Evolutionary conservation across 1,140 invertebrate genomes (phyloP), one percentile per base, ranked within the genome.

Genomic region (Anastatus disparis): DNA sequence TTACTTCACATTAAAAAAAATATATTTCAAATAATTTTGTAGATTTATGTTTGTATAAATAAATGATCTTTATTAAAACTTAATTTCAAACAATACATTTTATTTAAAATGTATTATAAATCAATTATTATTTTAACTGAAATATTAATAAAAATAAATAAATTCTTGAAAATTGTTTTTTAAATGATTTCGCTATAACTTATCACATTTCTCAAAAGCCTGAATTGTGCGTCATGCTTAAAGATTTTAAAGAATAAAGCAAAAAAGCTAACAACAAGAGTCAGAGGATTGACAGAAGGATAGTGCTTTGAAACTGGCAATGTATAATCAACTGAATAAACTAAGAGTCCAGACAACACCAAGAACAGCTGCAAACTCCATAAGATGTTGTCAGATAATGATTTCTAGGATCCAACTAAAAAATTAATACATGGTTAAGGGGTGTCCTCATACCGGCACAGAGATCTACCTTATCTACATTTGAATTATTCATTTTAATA

Each of bases 401-500:
- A 86, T 99, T 97, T 62, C 98, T 87, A 0, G 98, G 98, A 87
- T 99, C 97, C 53, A 99, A 87, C 84, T 99, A 98, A 83, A 99
- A 99, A 75, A 99, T 99, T 0, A 99, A 89, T 0, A 99, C 98
- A 84, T 99, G 98, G 88, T 99, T 99, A n/a, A n/a, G n/a, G n/a
- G n/a, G n/a, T n/a, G n/a, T n/a, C n/a, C n/a, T n/a, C n/a, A n/a
- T n/a, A n/a, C n/a, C n/a, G n/a, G n/a, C n/a, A n/a, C n/a, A n/a
- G n/a, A n/a, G n/a, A n/a, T n/a, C n/a, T n/a, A n/a, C n/a, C n/a
- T n/a, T n/a, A n/a, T n/a, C n/a, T n/a, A n/a, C n/a, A n/a, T n/a
- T n/a, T n/a, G n/a, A n/a, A n/a, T n/a, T n/a, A n/a, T n/a, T n/a
- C n/a, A n/a, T n/a, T n/a, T n/a, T n/a, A n/a, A n/a, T n/a, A n/a